Base-by-base conservation (phyloP, 2,113 vertebrate species). In the Cavia aperea region DNA sequence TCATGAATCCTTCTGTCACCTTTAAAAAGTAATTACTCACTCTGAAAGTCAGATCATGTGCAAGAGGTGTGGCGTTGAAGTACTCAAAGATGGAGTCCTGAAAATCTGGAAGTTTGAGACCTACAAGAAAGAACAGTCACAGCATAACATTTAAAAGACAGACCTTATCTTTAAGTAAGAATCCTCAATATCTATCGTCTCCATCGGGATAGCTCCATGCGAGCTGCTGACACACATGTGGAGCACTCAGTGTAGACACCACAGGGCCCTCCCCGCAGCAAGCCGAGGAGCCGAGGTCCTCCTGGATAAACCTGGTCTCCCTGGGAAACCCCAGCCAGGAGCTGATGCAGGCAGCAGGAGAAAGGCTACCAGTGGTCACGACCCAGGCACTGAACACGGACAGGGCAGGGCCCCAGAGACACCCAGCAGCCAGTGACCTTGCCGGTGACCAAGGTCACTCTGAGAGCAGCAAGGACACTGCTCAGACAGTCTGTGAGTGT, bases 71-170 rank as follows among this genome's bases (percentile, higher is more conserved):
- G 0, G 99, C 99, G 98, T 99, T 99, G 97, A 99, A 99, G 93
- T 99, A 99, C 46, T 99, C 99, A 97, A 99, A 99, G 92, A 99
- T 99, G 62, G 99, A 98, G 95, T 99, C 99, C 93, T 99, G 99
- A 95, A 99, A 99, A 89, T 99, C 99, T 26, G 98, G 98, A 82
- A 99, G 98, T 95, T 99, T 99, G 73, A 99, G 97, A 92, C 99
- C 99, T 99, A 96, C 87, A 96, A 96, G 62, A 94, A 82, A 73
- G n/a, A 51, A 70, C 1, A 7, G 86, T 39, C 63, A 66, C 7
- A 46, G 66, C 6, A 54, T 14, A 43, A 84, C n/a, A 2, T 0
- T 43, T 5, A 36, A 24, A 62, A 70, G 19, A 36, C 6, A 3
- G 18, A 2, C 14, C 29, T 49, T 3, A 23, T 0, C 23, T 60